Evolutionary conservation across 2,113 vertebrate species (phyloP).

Genomic region (Catharus minimus): DNA sequence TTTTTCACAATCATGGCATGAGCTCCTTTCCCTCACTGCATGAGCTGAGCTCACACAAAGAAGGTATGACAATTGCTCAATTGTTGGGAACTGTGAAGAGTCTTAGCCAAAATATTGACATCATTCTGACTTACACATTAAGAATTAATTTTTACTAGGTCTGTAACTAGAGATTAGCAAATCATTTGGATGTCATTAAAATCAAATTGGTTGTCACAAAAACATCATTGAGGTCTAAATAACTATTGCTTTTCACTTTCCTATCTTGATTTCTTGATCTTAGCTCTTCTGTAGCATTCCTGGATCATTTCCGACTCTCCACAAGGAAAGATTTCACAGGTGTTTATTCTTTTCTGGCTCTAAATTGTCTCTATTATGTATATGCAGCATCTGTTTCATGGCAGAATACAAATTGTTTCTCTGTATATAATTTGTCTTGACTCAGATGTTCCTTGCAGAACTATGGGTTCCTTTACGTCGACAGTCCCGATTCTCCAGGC

Average conservation of each 20-base stretch:
- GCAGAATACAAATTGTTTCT: constrained; percentile 6
- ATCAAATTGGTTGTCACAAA: neutral
- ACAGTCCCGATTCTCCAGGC: neutral
- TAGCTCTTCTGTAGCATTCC: neutral
- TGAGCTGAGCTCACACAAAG: constrained; percentile 2
- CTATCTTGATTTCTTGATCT: neutral
- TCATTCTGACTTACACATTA: constrained; percentile 15
- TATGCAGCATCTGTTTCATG: neutral
- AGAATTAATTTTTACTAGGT: constrained; percentile 19
- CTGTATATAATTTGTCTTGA: neutral
- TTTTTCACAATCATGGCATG: constrained; percentile 23
- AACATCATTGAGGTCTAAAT: neutral
- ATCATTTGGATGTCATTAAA: constrained; percentile 18
- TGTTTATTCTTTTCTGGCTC: neutral
- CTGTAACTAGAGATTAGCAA: constrained; percentile 10
- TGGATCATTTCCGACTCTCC: neutral
- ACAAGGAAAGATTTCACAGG: neutral
- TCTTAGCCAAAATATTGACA: constrained; percentile 58
- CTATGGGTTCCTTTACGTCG: neutral
- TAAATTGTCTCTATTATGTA: neutral
- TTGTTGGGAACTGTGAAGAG: constrained; percentile 16
- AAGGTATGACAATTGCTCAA: constrained; percentile 9
- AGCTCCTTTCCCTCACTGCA: neutral
- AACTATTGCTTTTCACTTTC: neutral
- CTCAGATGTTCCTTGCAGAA: neutral